Percentiles rank a stretch among this genome's conserved stretches.
phyloP scores from a whole-genome alignment of 2,888 invertebrate species.

The Daptonema setosum region DNA sequence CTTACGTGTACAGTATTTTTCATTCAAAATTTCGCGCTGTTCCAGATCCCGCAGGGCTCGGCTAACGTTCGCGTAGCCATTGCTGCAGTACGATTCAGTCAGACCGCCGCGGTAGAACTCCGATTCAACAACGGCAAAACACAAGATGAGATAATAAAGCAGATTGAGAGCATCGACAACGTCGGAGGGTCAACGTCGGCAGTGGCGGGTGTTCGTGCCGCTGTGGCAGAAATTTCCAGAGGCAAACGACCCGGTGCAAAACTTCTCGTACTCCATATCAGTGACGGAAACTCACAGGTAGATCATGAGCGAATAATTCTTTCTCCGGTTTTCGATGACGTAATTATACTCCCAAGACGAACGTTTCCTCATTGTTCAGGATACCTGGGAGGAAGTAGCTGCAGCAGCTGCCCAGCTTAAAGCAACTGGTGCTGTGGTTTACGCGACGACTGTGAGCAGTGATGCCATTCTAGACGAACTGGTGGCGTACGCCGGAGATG shows the following conservation, averaged over 20 bases:
- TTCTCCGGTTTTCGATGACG: no score
- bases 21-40: no score
- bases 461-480: slow-evolving; percentile 15
- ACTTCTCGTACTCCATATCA: slow-evolving; percentile 6
- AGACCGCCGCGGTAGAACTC: neutral
- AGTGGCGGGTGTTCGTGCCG: no score
- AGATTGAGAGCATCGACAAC: slow-evolving; percentile 9
- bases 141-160: neutral
- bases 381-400: no score
- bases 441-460: slow-evolving; percentile 13
- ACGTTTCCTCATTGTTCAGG: no score
- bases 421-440: slow-evolving; percentile 9
- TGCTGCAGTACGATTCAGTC: slow-evolving; percentile 14
- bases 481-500: slow-evolving; percentile 14
- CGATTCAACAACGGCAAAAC: neutral
- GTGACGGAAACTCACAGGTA: slow-evolving; percentile 5
- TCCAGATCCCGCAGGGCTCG: slow-evolving; percentile 14
- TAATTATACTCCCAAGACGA: no score
- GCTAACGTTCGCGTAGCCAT: slow-evolving; percentile 12
- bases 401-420: no score
- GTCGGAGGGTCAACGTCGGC: slow-evolving; percentile 13
- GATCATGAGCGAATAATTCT: no score
- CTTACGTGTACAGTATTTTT: no score
- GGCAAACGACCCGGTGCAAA: slow-evolving; percentile 1
- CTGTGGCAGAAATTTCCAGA: neutral